These are phyloP conservation scores for Ramphastos sulfuratus DNA, from an alignment of 2,113 vertebrate genomes.

Conservation along the genomic window DNA sequence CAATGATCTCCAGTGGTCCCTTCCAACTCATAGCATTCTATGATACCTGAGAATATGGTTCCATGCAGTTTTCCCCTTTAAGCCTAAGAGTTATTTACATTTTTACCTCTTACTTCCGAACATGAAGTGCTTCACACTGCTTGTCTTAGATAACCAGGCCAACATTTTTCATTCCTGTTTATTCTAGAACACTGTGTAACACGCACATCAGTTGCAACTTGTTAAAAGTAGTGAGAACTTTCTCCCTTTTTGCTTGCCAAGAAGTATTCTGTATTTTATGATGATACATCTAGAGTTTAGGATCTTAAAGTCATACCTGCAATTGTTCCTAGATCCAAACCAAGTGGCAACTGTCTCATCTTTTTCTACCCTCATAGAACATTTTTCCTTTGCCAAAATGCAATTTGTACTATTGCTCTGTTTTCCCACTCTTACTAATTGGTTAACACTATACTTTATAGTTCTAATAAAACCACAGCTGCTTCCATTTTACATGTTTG, in stretches of 20 bases:
- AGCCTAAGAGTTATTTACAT: background rate
- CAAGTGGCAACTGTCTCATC: background rate
- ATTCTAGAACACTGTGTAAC: background rate
- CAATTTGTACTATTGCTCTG: background rate
- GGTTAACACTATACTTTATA: conserved; percentile 22
- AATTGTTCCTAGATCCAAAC: background rate
- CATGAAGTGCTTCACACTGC: background rate
- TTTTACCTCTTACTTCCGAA: background rate
- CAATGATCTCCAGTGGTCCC: too few relatives aligned
- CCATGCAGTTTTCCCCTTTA: background rate
- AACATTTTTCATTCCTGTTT: rapidly evolving
- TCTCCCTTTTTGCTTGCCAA: background rate
- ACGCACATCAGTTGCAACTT: background rate
- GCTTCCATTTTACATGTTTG: conserved; percentile 23
- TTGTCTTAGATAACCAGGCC: background rate
- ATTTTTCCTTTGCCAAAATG: background rate
- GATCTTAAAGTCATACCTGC: background rate
- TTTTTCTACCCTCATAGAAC: background rate
- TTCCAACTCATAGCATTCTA: too few relatives aligned
- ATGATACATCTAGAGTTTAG: background rate
- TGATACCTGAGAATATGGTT: background rate
- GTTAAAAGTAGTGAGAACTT: background rate
- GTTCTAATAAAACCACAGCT: conserved; percentile 52
- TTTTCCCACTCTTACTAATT: conserved; percentile 5
- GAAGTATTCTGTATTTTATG: background rate